Evolutionary conservation across 2,113 vertebrate species (phyloP).

Genomic region (Pica pica): DNA sequence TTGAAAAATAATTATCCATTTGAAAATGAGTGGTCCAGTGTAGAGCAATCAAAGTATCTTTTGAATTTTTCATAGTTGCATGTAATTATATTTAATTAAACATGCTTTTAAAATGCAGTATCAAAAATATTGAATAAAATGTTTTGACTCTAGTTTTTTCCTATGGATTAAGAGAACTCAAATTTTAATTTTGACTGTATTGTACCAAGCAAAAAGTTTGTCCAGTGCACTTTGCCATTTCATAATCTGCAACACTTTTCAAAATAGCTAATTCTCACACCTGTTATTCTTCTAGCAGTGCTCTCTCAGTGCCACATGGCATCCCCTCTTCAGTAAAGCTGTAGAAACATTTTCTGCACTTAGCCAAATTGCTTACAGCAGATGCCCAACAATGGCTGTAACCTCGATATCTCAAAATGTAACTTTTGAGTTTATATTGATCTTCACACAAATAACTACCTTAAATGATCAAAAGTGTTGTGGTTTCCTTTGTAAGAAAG

Average conservation of each 20-base stretch:
- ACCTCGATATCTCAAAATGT: background rate
- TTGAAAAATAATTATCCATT: background rate
- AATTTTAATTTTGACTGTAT: background rate
- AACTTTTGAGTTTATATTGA: background rate
- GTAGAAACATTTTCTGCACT: background rate
- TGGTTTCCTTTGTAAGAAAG: background rate
- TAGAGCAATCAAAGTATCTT: background rate
- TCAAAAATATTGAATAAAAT: background rate
- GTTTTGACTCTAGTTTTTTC: background rate
- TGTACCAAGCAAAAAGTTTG: background rate
- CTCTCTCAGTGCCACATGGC: rapidly evolving
- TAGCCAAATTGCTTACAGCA: background rate
- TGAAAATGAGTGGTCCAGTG: background rate
- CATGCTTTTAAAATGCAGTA: background rate
- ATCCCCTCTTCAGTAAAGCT: background rate
- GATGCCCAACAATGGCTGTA: background rate
- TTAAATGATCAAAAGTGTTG: background rate
- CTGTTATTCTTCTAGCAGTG: background rate
- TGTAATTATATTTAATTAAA: background rate
- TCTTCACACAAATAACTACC: background rate
- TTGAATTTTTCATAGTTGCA: background rate
- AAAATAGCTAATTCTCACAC: background rate
- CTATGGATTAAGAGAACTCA: background rate
- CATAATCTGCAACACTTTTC: background rate
- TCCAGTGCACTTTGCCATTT: background rate